Conservation (phyloP, 2,797 vertebrate genomes). For the Coilia nasus region DNA sequence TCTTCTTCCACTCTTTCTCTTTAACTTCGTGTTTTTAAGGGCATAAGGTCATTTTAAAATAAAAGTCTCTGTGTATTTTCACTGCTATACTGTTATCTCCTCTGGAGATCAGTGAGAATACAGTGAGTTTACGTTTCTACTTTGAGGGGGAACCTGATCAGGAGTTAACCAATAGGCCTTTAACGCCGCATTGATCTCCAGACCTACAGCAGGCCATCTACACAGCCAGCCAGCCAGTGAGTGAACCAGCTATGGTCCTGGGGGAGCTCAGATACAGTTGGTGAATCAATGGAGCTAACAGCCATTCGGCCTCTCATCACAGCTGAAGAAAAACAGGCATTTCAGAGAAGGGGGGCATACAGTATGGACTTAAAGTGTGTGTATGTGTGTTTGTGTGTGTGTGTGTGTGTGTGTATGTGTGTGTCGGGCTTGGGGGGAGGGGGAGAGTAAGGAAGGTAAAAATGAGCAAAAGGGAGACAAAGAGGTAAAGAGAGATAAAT, state of each 20-base stretch:
- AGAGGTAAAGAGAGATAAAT: too few relatives aligned
- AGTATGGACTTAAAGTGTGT: too few relatives aligned
- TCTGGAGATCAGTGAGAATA: background rate
- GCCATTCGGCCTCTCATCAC: background rate
- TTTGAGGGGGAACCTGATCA: background rate
- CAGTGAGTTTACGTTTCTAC: background rate
- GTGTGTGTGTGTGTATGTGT: too few relatives aligned
- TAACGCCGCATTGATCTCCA: background rate
- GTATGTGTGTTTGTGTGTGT: too few relatives aligned
- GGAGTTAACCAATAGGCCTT: slow-evolving; percentile 5
- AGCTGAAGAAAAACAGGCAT: background rate
- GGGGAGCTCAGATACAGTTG: background rate
- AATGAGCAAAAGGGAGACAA: too few relatives aligned
- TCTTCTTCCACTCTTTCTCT: too few relatives aligned
- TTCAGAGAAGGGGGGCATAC: background rate
- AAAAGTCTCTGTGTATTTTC: too few relatives aligned
- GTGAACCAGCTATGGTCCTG: background rate
- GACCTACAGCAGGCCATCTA: background rate
- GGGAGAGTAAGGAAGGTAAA: too few relatives aligned
- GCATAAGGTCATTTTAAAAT: too few relatives aligned
- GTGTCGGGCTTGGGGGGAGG: too few relatives aligned
- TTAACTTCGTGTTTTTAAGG: too few relatives aligned
- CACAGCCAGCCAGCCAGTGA: slow-evolving; percentile 13
- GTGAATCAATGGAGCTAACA: background rate
- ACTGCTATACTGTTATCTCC: background rate